Conservation (phyloP, 2,888 invertebrate species). For the Heliconius sara region DNA sequence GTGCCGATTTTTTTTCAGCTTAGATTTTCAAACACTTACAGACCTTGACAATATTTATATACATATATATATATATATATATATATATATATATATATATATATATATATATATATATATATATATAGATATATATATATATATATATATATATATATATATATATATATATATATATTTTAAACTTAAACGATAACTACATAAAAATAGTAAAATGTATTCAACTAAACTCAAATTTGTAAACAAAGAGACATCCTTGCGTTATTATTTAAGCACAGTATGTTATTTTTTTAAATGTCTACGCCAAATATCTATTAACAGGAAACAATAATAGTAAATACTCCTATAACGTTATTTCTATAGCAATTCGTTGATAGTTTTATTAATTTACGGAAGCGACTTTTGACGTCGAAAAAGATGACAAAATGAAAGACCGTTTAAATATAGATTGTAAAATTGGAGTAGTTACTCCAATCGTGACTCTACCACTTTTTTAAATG, state of each 20-base stretch:
- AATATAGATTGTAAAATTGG: constrained; percentile 16
- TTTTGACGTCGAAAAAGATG: constrained; percentile 3
- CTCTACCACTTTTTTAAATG: constrained; percentile 9
- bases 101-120: too few species aligned
- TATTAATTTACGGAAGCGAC: constrained; percentile 17
- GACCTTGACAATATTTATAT: too few species aligned
- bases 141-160: too few species aligned
- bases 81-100: too few species aligned
- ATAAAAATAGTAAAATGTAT: background rate
- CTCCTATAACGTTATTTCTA: background rate
- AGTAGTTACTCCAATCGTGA: background rate
- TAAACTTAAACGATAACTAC: too few species aligned
- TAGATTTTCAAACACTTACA: too few species aligned
- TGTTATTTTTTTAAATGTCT: constrained; percentile 1
- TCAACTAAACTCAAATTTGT: background rate
- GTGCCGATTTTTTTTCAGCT: too few species aligned
- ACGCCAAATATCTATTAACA: background rate
- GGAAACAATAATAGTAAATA: constrained; percentile 19
- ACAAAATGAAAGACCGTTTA: constrained; percentile 20
- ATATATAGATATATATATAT: too few species aligned
- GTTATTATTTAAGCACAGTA: background rate
- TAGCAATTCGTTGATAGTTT: constrained; percentile 5
- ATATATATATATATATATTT: too few species aligned
- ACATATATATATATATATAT: too few species aligned
- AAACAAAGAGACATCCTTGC: too few species aligned